These are phyloP conservation scores for Caprella mutica DNA, from an alignment of 2,888 invertebrate genomes.

Conservation along the genomic window DNA sequence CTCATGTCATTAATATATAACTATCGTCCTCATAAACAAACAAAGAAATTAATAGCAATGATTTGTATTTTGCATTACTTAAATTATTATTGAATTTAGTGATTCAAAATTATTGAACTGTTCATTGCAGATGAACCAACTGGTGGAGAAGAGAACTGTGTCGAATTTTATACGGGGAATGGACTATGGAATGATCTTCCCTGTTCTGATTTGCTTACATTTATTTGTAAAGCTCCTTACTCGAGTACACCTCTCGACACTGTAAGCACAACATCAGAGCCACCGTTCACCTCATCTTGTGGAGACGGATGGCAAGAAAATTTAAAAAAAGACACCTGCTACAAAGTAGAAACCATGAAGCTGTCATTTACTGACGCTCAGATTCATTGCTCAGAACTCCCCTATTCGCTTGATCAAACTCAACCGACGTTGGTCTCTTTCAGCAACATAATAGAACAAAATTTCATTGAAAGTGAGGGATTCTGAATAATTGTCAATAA, in stretches of 20 bases:
- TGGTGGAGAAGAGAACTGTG: conserved; percentile 14
- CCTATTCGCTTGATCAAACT: not conserved
- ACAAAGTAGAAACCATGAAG: conserved; percentile 9
- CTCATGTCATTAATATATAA: too few species aligned
- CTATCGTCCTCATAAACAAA: too few species aligned
- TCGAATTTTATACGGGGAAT: not conserved
- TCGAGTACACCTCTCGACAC: conserved; percentile 2
- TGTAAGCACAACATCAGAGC: conserved; percentile 8
- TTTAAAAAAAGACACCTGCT: conserved; percentile 15
- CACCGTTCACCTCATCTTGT: conserved; percentile 5
- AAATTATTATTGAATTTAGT: too few species aligned
- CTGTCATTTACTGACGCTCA: conserved; percentile 11
- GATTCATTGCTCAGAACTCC: conserved; percentile 7
- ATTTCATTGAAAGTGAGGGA: conserved; percentile 7
- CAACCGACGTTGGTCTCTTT: conserved; percentile 13
- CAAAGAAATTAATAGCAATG: too few species aligned
- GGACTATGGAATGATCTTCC: conserved; percentile 17
- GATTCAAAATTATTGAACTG: too few species aligned
- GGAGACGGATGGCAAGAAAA: conserved; percentile 22
- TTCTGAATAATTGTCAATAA: too few species aligned
- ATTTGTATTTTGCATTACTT: too few species aligned
- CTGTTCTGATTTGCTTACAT: not conserved
- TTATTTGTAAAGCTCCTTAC: conserved; percentile 9
- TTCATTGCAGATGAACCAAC: conserved; percentile 14
- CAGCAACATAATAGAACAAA: conserved; percentile 5